phyloP scores from a whole-genome alignment of 1,140 invertebrate genomes.

The Brachionus asplanchnoidis region DNA sequence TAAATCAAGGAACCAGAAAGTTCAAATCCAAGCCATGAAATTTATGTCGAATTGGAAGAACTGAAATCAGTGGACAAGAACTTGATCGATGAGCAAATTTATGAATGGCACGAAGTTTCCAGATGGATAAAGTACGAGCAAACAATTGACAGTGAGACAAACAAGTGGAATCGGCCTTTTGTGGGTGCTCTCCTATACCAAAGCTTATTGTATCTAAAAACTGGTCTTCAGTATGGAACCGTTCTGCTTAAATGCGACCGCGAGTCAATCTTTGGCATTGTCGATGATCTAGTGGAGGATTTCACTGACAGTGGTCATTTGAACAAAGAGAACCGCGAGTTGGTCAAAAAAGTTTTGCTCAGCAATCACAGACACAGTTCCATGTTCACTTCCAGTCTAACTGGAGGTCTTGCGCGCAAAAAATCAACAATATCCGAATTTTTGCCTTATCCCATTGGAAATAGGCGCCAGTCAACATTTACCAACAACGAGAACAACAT shows the following conservation, averaged over 20 bases:
- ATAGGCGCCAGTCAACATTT: conserved; percentile 21
- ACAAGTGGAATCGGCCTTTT: conserved; percentile 25
- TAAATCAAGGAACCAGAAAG: neutral
- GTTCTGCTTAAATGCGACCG: conserved; percentile 23
- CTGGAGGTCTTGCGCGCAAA: neutral
- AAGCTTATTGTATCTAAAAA: conserved; percentile 21
- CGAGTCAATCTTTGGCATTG: neutral
- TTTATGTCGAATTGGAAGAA: conserved; percentile 35
- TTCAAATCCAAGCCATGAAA: neutral
- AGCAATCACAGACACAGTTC: conserved; percentile 34
- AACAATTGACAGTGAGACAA: conserved; percentile 17
- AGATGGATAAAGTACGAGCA: conserved; percentile 42
- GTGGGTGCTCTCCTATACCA: conserved; percentile 19
- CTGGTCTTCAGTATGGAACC: conserved; percentile 37
- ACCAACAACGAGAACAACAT: neutral
- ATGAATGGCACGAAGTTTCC: conserved; percentile 30
- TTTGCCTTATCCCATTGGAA: conserved; percentile 6
- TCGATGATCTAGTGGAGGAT: conserved; percentile 17
- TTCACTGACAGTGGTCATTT: conserved; percentile 32
- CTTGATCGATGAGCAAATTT: neutral
- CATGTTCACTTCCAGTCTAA: neutral
- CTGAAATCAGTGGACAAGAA: neutral
- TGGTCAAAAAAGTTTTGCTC: neutral
- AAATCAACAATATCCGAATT: conserved; percentile 39
- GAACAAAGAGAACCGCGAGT: conserved; percentile 31